phyloP scores from a whole-genome alignment of 2,113 vertebrate species.

The Scopus umbretta region DNA sequence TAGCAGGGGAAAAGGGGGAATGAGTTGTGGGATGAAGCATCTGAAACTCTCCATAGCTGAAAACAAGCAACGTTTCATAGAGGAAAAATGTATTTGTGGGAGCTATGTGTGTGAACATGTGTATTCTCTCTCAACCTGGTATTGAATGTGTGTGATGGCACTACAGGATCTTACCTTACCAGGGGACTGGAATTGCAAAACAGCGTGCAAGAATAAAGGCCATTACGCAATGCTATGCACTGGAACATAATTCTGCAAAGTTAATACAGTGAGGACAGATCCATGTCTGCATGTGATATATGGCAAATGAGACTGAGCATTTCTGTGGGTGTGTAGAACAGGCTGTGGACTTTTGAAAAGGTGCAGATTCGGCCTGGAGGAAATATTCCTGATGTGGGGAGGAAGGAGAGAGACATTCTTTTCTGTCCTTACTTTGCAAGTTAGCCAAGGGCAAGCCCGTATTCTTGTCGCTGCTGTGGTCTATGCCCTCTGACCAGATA shows the following conservation, averaged over 20 bases:
- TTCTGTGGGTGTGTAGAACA: not conserved
- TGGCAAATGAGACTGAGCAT: not conserved
- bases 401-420: not conserved
- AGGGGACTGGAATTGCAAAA: not conserved
- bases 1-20: not conserved
- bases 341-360: not conserved
- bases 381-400: not conserved
- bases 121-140: not conserved
- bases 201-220: not conserved
- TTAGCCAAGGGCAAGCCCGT: not conserved
- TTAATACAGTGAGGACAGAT: not conserved
- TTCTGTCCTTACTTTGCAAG: not conserved
- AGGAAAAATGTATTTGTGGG: not conserved
- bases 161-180: not conserved
- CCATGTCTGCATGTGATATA: not conserved
- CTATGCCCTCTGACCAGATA: not conserved
- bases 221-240: not conserved
- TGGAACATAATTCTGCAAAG: not conserved
- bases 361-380: not conserved
- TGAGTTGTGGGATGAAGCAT: not conserved
- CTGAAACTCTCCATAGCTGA: not conserved
- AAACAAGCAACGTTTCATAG: not conserved
- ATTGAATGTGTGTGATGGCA: not conserved
- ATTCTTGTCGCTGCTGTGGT: not conserved
- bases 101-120: fast-evolving